Evolutionary conservation across 2,888 invertebrate species (phyloP).

Genomic region (Catocala nupta): DNA sequence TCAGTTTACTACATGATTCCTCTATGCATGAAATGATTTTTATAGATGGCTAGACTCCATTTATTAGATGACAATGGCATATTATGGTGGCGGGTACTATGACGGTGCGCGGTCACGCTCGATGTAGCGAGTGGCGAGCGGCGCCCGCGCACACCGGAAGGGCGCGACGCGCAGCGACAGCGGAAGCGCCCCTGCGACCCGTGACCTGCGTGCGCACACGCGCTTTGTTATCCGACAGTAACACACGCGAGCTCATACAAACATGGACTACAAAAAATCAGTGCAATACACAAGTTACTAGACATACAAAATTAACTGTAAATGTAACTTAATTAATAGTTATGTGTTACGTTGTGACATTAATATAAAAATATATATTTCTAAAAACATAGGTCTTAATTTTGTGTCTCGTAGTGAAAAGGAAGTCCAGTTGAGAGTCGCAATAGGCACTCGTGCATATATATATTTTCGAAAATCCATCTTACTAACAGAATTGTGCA

Average conservation of each 20-base stretch:
- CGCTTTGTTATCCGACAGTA: constrained; percentile 68
- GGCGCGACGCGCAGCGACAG: constrained; percentile 83
- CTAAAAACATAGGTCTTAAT: no score
- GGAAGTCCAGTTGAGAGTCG: no score
- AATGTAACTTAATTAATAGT: no score
- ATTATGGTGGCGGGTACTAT: constrained; percentile 61
- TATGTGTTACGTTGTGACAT: no score
- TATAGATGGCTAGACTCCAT: constrained; percentile 63
- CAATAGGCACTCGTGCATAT: no score
- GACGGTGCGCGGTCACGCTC: constrained; percentile 72
- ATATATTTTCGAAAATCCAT: no score
- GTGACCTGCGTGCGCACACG: constrained; percentile 75
- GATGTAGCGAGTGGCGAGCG: constrained; percentile 46
- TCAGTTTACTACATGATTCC: constrained; percentile 26
- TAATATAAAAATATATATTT: no score
- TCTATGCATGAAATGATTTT: constrained; percentile 59
- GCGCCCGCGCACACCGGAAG: constrained; percentile 82
- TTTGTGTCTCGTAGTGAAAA: no score
- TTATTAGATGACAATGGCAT: constrained; percentile 78
- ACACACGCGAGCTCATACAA: constrained; percentile 66
- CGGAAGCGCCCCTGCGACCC: constrained; percentile 79
- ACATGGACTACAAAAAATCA: constrained; percentile 26
- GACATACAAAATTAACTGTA: not conserved
- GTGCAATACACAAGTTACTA: constrained; percentile 5
- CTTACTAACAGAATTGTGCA: no score